phyloP scores from a whole-genome alignment of 2,797 vertebrate genomes.

The Aldrovandia affinis region DNA sequence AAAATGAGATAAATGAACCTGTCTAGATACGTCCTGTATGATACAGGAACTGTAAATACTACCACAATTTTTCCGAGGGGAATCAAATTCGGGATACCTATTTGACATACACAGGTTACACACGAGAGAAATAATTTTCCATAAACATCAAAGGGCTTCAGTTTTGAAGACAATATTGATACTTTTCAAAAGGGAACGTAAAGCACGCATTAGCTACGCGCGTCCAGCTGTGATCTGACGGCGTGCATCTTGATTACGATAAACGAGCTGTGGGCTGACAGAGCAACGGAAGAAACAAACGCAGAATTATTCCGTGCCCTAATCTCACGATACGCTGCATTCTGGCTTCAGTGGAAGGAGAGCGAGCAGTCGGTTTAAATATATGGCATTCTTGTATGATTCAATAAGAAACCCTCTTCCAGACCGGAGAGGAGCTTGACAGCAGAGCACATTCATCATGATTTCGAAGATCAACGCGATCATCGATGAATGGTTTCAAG shows the following conservation, averaged over 20 bases:
- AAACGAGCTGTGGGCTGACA: slow-evolving; percentile 69
- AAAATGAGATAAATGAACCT: too few relatives aligned
- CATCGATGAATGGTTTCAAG: background rate
- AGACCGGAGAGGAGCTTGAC: slow-evolving; percentile 52
- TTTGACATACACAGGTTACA: background rate
- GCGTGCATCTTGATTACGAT: slow-evolving; percentile 74
- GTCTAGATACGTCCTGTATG: background rate
- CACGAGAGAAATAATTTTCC: background rate
- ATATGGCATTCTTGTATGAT: slow-evolving; percentile 71
- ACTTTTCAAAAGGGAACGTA: slow-evolving; percentile 52
- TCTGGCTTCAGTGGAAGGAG: slow-evolving; percentile 61
- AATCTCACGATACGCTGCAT: slow-evolving; percentile 73
- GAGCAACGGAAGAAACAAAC: slow-evolving; percentile 67
- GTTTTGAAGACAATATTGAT: slow-evolving; percentile 58
- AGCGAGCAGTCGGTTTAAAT: slow-evolving; percentile 71
- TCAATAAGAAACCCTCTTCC: slow-evolving; percentile 64
- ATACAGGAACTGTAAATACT: background rate
- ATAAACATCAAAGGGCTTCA: background rate
- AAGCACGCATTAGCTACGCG: slow-evolving; percentile 56
- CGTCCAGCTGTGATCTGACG: slow-evolving; percentile 69
- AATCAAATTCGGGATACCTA: background rate
- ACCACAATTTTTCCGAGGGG: background rate
- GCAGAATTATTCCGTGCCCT: slow-evolving; percentile 66
- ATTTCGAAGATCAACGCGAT: background rate
- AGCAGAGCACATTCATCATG: slow-evolving; percentile 76